These are phyloP conservation scores for Cliona cf. orientalis DNA, from an alignment of 37 sponge, comb jelly and placozoan genomes.

Conservation along the genomic window DNA sequence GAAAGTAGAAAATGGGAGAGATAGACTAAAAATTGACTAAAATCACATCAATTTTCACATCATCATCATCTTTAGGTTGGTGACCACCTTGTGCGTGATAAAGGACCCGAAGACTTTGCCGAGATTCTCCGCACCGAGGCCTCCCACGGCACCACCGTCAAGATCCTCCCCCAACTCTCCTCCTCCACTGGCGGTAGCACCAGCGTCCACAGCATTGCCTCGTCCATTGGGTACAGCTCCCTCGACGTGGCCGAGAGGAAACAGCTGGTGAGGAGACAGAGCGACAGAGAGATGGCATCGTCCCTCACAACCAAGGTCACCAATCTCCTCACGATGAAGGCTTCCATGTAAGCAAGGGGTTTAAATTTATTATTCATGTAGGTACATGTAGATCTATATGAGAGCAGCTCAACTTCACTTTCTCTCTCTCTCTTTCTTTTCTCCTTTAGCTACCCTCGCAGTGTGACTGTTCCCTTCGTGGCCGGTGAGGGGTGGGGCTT, in stretches of 20 bases:
- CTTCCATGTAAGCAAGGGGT: conserved; percentile 9
- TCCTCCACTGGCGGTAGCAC: conserved; percentile 33
- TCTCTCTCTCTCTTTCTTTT: background rate
- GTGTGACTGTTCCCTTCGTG: conserved; percentile 34
- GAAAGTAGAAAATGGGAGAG: too few species aligned
- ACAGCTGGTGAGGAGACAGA: background rate
- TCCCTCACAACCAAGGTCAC: conserved; percentile 46
- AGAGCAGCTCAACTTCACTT: background rate
- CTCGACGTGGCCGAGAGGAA: conserved; percentile 4
- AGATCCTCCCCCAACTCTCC: conserved; percentile 21
- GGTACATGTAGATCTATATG: background rate
- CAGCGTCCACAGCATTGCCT: background rate
- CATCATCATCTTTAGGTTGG: conserved; percentile 25
- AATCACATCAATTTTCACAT: background rate
- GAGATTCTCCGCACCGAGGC: conserved; percentile 43
- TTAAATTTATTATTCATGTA: background rate
- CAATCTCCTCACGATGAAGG: conserved; percentile 55
- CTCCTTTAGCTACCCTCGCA: conserved; percentile 18
- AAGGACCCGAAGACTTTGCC: conserved; percentile 41
- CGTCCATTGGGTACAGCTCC: conserved; percentile 19
- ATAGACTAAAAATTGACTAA: too few species aligned
- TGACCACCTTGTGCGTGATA: conserved; percentile 17
- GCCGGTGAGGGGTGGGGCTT: conserved; percentile 44
- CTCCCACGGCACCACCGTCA: conserved; percentile 22
- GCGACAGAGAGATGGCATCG: conserved; percentile 1